Conservation (phyloP, 1,140 invertebrate genomes). For the Euwallacea similis region DNA sequence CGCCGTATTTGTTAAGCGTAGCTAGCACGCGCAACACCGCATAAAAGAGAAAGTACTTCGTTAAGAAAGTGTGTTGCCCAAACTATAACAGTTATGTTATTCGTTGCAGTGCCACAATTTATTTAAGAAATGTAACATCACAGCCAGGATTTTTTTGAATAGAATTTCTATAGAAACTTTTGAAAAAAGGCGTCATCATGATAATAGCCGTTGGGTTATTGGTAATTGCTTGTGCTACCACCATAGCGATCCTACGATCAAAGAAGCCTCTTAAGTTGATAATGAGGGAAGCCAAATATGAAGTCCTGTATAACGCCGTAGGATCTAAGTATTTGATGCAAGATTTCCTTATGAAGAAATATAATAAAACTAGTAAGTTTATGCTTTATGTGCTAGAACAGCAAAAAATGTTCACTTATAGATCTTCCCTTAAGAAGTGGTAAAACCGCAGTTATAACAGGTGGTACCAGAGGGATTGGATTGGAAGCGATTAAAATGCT, state of each 20-base stretch:
- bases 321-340: slow-evolving; percentile 58
- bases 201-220: slow-evolving; percentile 38
- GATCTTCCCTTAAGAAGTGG: slow-evolving; percentile 62
- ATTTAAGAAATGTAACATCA: too few relatives aligned
- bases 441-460: slow-evolving; percentile 82
- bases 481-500: slow-evolving; percentile 77
- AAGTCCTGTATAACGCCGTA: slow-evolving; percentile 59
- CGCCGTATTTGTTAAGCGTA: too few relatives aligned
- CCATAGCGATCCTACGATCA: slow-evolving; percentile 44
- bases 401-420: slow-evolving; percentile 44
- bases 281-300: slow-evolving; percentile 54
- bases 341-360: slow-evolving; percentile 55
- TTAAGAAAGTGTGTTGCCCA: too few relatives aligned
- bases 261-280: slow-evolving; percentile 47
- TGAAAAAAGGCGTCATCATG: slow-evolving; percentile 11
- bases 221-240: slow-evolving; percentile 42
- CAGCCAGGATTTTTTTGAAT: too few relatives aligned
- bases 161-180: too few relatives aligned
- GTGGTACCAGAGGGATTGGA: slow-evolving; percentile 85
- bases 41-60: too few relatives aligned
- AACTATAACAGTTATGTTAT: too few relatives aligned
- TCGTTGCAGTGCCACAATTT: too few relatives aligned
- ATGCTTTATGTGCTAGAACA: not conserved
- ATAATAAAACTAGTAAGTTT: slow-evolving; percentile 61
- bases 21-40: too few relatives aligned